Conservation (phyloP, 1,140 invertebrate genomes). For the Coptotermes formosanus region DNA sequence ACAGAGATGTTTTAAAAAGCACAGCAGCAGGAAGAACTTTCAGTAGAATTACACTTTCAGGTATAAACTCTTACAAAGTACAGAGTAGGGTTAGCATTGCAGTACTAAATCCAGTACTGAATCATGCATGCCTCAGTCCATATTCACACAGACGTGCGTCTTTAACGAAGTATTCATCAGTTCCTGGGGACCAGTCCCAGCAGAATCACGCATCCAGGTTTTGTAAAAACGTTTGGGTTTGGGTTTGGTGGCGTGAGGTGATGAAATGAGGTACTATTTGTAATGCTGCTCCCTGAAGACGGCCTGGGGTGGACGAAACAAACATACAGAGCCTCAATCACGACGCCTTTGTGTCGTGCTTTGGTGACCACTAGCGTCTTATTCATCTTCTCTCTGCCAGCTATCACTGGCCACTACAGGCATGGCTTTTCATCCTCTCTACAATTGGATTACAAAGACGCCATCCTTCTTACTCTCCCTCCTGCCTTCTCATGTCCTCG, state of each 20-base stretch:
- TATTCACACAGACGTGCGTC: background rate
- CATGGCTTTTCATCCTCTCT: background rate
- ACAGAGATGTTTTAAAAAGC: too few relatives aligned
- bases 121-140: background rate
- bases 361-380: background rate
- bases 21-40: too few relatives aligned
- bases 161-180: background rate
- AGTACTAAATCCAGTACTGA: too few relatives aligned
- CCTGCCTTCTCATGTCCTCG: background rate
- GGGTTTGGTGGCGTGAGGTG: background rate
- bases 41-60: too few relatives aligned
- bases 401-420: background rate
- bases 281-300: background rate
- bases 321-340: background rate
- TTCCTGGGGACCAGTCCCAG: background rate
- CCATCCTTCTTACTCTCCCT: background rate
- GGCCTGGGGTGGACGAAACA: background rate
- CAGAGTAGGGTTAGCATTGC: too few relatives aligned
- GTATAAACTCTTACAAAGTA: too few relatives aligned
- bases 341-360: background rate
- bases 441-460: background rate
- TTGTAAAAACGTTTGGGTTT: background rate
- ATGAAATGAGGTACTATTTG: background rate
- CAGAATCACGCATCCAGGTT: background rate
- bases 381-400: background rate